Evolutionary conservation across 1,140 invertebrate genomes (phyloP).

Genomic region (Vanessa atalanta): DNA sequence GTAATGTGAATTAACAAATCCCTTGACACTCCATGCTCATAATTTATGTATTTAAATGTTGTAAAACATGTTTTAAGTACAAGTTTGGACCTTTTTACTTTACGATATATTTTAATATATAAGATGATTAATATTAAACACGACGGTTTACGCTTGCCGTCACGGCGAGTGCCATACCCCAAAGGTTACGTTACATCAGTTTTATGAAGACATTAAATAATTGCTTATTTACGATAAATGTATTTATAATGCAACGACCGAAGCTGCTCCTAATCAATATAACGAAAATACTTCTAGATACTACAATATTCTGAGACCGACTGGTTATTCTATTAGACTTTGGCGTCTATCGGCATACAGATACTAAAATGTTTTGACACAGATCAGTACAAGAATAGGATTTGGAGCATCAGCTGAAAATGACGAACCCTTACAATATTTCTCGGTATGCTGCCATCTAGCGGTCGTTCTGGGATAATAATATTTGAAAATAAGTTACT

Average conservation of each 20-base stretch:
- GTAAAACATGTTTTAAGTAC: no score
- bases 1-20: no score
- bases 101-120: no score
- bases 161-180: no score
- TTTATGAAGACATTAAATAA: background rate
- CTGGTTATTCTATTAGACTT: background rate
- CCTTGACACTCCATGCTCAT: no score
- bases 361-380: background rate
- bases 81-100: no score
- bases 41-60: no score
- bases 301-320: background rate
- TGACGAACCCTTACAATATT: background rate
- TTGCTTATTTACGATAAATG: background rate
- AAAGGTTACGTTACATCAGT: no score
- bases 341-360: background rate
- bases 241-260: background rate
- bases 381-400: background rate
- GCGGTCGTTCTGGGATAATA: no score
- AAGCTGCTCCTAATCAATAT: background rate
- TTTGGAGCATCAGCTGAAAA: background rate
- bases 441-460: background rate
- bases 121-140: no score
- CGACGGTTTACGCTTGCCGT: no score
- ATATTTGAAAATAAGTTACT: no score
- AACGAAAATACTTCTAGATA: background rate